A percentile compares a stretch with the other conserved stretches of the same genome.
Conservation (phyloP, 2,888 invertebrate genomes). For the Pristionchus arcanus region DNA sequence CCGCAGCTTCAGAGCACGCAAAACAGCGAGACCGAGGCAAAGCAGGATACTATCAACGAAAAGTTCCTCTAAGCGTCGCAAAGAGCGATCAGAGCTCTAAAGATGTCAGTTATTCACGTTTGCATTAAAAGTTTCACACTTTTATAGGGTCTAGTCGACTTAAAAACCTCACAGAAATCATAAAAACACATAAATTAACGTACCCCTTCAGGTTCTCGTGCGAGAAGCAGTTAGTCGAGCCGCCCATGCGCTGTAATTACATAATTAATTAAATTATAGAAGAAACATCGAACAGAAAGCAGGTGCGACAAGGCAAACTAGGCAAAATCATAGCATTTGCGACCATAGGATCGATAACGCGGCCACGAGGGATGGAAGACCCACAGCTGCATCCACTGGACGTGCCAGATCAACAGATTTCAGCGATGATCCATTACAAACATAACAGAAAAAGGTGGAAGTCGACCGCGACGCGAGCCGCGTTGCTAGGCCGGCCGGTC, state of each 20-base stretch:
- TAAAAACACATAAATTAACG: not conserved
- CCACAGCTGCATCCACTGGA: not conserved
- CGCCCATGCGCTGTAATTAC: not conserved
- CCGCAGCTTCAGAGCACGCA: not conserved
- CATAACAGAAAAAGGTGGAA: not conserved
- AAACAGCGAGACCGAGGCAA: not conserved
- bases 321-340: not conserved
- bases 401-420: not conserved
- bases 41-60: not conserved
- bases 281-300: not conserved
- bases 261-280: not conserved
- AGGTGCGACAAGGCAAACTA: not conserved
- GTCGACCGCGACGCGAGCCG: slow-evolving; percentile 8
- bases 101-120: not conserved
- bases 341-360: not conserved
- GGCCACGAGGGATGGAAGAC: not conserved
- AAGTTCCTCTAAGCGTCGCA: not conserved
- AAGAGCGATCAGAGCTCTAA: not conserved
- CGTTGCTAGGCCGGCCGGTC: not conserved
- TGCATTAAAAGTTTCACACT: not conserved
- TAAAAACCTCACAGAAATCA: not conserved
- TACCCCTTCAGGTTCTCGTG: slow-evolving; percentile 48
- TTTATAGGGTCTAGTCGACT: not conserved
- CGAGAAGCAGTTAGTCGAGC: slow-evolving; percentile 50
- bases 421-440: not conserved